Base-by-base conservation (phyloP, 2,888 invertebrate genomes). In the Synergus laeviventris region DNA sequence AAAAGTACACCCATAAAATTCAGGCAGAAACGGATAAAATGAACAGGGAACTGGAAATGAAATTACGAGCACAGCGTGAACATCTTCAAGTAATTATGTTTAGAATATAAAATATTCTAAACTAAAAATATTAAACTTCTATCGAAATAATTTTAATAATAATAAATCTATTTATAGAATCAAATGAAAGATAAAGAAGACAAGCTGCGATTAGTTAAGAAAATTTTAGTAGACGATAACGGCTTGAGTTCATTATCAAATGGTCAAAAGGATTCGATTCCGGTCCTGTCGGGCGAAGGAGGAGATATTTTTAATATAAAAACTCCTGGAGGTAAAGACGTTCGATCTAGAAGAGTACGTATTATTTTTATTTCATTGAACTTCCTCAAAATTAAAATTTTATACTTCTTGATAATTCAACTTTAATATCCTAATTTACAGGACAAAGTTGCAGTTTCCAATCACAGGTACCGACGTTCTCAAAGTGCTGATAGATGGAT, bases 401-500 rank as follows among this genome's bases (percentile, higher is more conserved):
- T 7, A 5, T 59, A 18, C 11, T 62, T 39, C 16, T 8, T 18
- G 2, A 9, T 38, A 0, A 38, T 9, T n/a, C 4, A 38, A 14
- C 21, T 42, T 64, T 18, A 5, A 18, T 16, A 8, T n/a, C 4
- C 18, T 18, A 1, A 11, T 92, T 92, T 87, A 54, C 83, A 95
- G 91, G 95, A 95, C 2, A 87, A 83, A 82, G 90, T 94, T 39
- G 94, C 95, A 0, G 93, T 95, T 0, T 93, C 94, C 0, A 96
- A 96, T 88, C 93, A 94, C 0, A 93, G 96, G 1, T 95, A 96
- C 87, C 92, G 97, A 18, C 92, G 98, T 36, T 97, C 98, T 0
- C 93, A 95, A 73, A 98, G 98, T 0, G 95, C 95, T 0, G 94
- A 94, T 78, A 92, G 93, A 0, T 98, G 98, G 98, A 92, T 99